A percentile compares a stretch with the other conserved stretches of the same genome.
phyloP scores from a whole-genome alignment of 2,113 vertebrate genomes.

The Cariama cristata region DNA sequence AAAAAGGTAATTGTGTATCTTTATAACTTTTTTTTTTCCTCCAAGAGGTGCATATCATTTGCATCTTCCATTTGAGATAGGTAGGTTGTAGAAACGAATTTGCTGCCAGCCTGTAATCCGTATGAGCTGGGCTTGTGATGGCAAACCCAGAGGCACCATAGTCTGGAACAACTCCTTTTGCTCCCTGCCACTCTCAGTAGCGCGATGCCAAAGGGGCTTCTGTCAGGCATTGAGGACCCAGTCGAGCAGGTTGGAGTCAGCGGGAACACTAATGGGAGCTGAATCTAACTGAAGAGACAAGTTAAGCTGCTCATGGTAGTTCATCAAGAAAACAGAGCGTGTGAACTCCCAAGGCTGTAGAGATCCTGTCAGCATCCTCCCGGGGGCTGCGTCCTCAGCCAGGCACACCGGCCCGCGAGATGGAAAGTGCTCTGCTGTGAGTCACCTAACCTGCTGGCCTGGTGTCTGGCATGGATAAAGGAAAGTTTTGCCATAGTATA shows the following conservation, averaged over 20 bases:
- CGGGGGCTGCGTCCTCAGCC: fast-evolving
- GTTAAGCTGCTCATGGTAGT: not conserved
- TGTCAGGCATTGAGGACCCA: not conserved
- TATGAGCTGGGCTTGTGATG: not conserved
- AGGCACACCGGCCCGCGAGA: not conserved
- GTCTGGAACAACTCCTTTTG: not conserved
- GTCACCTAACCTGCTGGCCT: not conserved
- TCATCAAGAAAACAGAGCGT: not conserved
- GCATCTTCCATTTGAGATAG: not conserved
- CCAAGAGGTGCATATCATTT: not conserved
- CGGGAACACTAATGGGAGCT: not conserved
- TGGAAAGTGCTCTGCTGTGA: not conserved
- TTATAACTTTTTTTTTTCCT: not conserved
- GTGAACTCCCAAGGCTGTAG: not conserved
- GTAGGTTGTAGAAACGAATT: not conserved
- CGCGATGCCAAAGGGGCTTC: not conserved
- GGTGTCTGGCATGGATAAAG: not conserved
- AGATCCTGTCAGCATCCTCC: not conserved
- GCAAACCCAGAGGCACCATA: not conserved
- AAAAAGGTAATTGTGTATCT: not conserved
- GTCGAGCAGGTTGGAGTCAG: not conserved
- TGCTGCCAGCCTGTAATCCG: not conserved
- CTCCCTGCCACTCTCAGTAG: not conserved
- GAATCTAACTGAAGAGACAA: not conserved
- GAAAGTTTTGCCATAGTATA: not conserved